These are phyloP conservation scores for Propithecus perrieri DNA, from an alignment of 2,797 vertebrate genomes.

Conservation along the genomic window DNA sequence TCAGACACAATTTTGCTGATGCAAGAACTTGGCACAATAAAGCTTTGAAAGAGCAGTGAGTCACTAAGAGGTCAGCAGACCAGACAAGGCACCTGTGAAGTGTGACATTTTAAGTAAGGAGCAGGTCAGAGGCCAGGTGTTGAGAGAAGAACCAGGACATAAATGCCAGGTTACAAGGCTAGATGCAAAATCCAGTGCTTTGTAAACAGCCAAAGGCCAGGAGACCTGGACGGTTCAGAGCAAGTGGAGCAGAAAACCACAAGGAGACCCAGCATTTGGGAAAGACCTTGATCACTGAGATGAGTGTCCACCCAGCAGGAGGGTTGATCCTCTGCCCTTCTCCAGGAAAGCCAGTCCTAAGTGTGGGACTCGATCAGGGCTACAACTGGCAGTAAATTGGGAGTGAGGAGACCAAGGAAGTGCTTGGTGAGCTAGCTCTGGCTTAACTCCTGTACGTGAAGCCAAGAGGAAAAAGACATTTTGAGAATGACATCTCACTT, in stretches of 20 bases:
- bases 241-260: background rate
- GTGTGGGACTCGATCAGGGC: background rate
- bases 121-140: background rate
- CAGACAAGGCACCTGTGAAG: background rate
- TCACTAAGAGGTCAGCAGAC: background rate
- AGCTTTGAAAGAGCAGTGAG: background rate
- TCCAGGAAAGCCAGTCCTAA: background rate
- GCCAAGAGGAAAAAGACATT: conserved; percentile 23
- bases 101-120: background rate
- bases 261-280: background rate
- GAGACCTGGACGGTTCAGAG: background rate
- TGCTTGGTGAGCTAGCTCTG: conserved; percentile 8
- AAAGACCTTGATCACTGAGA: background rate
- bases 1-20: background rate
- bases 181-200: background rate
- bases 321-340: background rate
- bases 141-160: background rate
- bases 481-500: conserved; percentile 51
- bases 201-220: background rate
- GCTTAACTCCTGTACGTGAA: background rate
- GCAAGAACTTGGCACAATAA: background rate
- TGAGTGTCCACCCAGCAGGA: background rate
- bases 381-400: background rate
- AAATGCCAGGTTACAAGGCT: background rate
- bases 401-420: background rate